A percentile compares a stretch with the other conserved stretches of the same genome.
Evolutionary conservation across 2,113 vertebrate species (phyloP).

Genomic region (Saguinus imperator): DNA sequence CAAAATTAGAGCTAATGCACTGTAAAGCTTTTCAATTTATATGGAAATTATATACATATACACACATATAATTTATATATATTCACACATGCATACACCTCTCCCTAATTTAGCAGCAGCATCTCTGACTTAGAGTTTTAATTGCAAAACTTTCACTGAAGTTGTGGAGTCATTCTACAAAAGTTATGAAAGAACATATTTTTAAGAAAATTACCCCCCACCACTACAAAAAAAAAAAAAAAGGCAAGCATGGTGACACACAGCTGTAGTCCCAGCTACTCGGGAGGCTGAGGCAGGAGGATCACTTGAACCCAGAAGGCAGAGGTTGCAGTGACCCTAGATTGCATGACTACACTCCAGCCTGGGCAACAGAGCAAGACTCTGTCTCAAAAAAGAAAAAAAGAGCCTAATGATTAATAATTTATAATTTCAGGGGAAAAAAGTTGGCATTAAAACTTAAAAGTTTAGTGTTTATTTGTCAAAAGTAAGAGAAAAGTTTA

Average conservation of each 20-base stretch:
- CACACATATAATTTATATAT: neutral
- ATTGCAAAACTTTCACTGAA: neutral
- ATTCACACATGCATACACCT: neutral
- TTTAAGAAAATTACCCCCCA: neutral
- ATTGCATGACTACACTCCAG: too few relatives aligned
- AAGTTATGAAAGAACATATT: neutral
- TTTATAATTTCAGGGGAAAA: neutral
- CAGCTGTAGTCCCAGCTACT: too few relatives aligned
- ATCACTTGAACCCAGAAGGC: too few relatives aligned
- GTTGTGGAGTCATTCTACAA: neutral
- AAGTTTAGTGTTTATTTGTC: neutral
- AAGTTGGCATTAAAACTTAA: constrained; percentile 37
- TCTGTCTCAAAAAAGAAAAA: too few relatives aligned
- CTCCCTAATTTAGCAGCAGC: neutral
- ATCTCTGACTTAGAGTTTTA: constrained; percentile 33
- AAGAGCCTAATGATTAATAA: neutral
- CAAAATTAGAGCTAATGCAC: neutral
- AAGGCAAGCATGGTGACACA: too few relatives aligned
- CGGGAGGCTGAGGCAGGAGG: too few relatives aligned
- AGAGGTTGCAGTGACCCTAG: too few relatives aligned
- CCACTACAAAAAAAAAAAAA: too few relatives aligned
- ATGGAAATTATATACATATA: neutral
- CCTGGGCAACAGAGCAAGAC: too few relatives aligned
- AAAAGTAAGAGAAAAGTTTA: neutral
- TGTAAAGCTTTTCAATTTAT: neutral